A percentile compares a stretch with the other conserved stretches of the same genome.
These are phyloP conservation scores for Ichneumoninae sp. DNA, from an alignment of 2,888 invertebrate genomes.

Conservation along the genomic window DNA sequence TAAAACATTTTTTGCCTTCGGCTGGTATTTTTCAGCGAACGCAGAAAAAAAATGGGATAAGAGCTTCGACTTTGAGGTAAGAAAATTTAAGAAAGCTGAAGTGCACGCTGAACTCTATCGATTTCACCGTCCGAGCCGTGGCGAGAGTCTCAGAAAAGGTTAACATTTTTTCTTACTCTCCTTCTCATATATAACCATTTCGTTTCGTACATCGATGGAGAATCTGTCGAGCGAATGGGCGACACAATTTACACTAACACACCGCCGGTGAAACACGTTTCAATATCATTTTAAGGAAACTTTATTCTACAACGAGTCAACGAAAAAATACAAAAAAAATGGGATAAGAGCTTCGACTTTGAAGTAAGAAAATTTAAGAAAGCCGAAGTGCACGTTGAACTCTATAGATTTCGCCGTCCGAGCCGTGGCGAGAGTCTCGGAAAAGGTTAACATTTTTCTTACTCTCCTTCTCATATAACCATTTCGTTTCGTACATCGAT, in stretches of 20 bases:
- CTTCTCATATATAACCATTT: neutral
- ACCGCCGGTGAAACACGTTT: conserved; percentile 7
- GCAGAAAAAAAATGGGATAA: neutral
- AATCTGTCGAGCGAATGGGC: neutral
- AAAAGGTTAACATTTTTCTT: neutral
- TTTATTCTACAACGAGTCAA: conserved; percentile 30
- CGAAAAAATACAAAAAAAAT: neutral
- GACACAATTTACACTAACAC: neutral
- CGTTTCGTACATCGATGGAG: conserved; percentile 4
- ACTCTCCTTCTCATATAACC: neutral
- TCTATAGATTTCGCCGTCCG: neutral
- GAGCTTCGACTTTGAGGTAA: conserved; percentile 23
- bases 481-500: neutral
- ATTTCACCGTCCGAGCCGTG: neutral
- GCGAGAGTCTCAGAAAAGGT: neutral
- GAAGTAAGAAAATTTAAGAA: neutral
- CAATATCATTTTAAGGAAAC: conserved; percentile 35
- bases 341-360: conserved; percentile 23
- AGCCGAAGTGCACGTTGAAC: neutral
- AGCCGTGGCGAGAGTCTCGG: neutral
- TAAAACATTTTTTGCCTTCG: neutral
- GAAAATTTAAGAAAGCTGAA: conserved; percentile 11
- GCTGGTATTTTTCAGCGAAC: neutral
- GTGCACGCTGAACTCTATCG: neutral
- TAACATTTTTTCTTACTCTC: neutral